Conservation (phyloP, 2,113 vertebrate species). For the Gavialis gangeticus region DNA sequence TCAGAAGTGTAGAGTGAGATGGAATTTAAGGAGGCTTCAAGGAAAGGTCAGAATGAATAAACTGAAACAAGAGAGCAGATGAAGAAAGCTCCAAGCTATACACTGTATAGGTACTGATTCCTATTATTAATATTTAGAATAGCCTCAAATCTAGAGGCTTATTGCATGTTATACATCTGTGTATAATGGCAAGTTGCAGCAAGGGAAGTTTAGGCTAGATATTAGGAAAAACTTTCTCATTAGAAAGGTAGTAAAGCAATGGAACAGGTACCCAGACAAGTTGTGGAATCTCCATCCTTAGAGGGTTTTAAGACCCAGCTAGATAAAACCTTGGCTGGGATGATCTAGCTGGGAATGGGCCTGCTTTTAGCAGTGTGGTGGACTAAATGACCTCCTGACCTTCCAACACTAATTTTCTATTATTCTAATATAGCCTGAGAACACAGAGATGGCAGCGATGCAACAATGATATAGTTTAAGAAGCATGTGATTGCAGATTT, state of each 20-base stretch:
- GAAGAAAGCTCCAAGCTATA: background rate
- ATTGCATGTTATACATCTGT: background rate
- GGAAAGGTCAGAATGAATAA: slow-evolving; percentile 61
- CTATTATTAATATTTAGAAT: background rate
- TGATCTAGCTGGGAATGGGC: too few species aligned
- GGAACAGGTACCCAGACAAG: too few species aligned
- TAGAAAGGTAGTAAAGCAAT: too few species aligned
- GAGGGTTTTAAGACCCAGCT: too few species aligned
- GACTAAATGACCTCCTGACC: background rate
- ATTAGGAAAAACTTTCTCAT: too few species aligned
- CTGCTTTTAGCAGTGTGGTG: too few species aligned
- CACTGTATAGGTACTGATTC: background rate
- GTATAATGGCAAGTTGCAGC: too few species aligned
- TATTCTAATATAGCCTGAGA: background rate
- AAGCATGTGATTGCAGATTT: background rate
- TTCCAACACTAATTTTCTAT: background rate
- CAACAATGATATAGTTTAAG: background rate
- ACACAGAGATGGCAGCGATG: background rate
- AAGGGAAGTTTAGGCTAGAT: too few species aligned
- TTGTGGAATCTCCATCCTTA: too few species aligned
- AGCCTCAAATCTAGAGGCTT: background rate
- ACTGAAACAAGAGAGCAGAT: background rate
- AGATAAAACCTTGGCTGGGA: too few species aligned
- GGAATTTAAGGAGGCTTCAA: slow-evolving; percentile 39
- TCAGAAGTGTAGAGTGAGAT: background rate